These are phyloP conservation scores for Leptoclinus maculatus DNA, from an alignment of 2,797 vertebrate genomes.

Conservation along the genomic window DNA sequence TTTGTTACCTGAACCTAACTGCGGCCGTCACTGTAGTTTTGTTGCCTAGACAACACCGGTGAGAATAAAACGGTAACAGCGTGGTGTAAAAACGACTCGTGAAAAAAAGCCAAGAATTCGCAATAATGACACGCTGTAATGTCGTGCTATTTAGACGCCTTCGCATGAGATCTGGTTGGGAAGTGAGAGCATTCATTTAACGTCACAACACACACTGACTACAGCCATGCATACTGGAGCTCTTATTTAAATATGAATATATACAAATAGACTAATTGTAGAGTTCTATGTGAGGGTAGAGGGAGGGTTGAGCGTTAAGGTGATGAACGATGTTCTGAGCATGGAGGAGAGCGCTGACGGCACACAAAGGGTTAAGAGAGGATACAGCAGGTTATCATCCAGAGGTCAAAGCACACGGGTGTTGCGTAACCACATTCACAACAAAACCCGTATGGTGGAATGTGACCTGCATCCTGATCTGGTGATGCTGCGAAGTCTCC, in stretches of 20 bases:
- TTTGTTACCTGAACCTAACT: too few species aligned
- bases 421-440: constrained; percentile 62
- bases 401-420: constrained; percentile 11
- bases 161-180: too few species aligned
- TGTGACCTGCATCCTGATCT: constrained; percentile 49
- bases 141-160: neutral
- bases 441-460: constrained; percentile 10
- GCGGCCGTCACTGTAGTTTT: too few species aligned
- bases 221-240: neutral
- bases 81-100: neutral
- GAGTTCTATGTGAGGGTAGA: neutral
- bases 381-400: constrained; percentile 29
- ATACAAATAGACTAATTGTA: neutral
- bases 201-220: neutral
- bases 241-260: neutral
- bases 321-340: neutral
- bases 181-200: neutral
- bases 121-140: neutral
- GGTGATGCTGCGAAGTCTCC: neutral
- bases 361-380: constrained; percentile 4
- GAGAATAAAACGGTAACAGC: neutral
- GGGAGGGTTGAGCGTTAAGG: neutral
- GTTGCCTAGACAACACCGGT: too few species aligned
- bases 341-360: neutral
- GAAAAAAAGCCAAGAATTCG: neutral